Evolutionary conservation across 2,888 invertebrate species (phyloP).

Genomic region (Meiosimyza platycephala): DNA sequence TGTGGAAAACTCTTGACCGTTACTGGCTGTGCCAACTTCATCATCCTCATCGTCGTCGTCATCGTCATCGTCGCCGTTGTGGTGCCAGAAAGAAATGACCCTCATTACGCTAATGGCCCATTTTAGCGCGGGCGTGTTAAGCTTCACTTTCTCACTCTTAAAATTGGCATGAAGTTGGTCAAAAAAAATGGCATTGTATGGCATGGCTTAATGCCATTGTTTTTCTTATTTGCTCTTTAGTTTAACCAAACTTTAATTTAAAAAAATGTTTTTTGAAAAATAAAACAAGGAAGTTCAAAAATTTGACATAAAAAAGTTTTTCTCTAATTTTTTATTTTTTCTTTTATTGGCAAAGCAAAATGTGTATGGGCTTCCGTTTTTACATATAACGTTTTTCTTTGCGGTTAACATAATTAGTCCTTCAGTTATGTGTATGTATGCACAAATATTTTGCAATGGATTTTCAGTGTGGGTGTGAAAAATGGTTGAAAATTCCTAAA

Average conservation of each 20-base stretch:
- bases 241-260: conserved; percentile 28
- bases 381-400: no score
- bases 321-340: no score
- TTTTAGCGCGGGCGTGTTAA: conserved; percentile 20
- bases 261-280: conserved; percentile 3
- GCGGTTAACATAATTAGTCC: no score
- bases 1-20: conserved; percentile 31
- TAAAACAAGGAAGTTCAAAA: no score
- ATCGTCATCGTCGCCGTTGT: not conserved
- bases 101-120: conserved; percentile 45
- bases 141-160: conserved; percentile 2
- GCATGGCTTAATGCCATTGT: conserved; percentile 24
- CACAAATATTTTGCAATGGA: no score
- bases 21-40: not conserved
- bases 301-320: no score
- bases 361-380: no score
- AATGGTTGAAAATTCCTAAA: no score
- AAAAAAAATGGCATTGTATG: conserved; percentile 1
- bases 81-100: conserved; percentile 39
- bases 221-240: conserved; percentile 30
- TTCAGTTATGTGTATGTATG: no score
- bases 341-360: no score
- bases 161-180: conserved; percentile 17
- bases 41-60: not conserved
- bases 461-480: no score